Conservation (phyloP, 2,113 vertebrate genomes). For the Parotia lawesii region DNA sequence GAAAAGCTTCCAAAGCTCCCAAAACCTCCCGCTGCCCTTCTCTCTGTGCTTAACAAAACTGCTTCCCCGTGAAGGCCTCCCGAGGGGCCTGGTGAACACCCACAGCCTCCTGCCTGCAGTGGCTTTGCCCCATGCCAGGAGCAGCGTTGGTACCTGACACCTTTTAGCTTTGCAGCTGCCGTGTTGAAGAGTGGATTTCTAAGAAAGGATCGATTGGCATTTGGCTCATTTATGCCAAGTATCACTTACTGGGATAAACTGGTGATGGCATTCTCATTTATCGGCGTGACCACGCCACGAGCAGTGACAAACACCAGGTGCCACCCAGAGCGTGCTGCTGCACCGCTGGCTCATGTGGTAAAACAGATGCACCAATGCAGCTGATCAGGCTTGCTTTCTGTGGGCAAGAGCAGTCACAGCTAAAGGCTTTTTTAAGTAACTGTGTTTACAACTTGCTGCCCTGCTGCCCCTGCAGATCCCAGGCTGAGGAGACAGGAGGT, state of each 20-base stretch:
- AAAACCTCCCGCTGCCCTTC: not conserved
- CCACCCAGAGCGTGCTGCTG: fast-evolving
- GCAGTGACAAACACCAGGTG: not conserved
- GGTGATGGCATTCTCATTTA: not conserved
- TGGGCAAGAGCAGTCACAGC: not conserved
- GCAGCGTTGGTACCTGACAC: fast-evolving
- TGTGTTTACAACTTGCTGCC: not conserved
- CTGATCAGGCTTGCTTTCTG: not conserved
- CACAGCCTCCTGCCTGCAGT: not conserved
- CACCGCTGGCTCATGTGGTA: fast-evolving
- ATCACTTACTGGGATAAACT: not conserved
- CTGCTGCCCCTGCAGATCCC: not conserved
- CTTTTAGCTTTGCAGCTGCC: not conserved
- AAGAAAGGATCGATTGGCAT: not conserved
- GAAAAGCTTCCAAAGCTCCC: not conserved
- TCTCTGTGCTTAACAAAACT: not conserved
- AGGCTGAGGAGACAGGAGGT: not conserved
- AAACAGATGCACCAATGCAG: fast-evolving
- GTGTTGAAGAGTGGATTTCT: not conserved
- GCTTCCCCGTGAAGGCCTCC: not conserved
- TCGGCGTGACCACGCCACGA: fast-evolving
- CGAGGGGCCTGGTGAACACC: fast-evolving
- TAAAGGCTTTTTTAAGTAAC: not conserved
- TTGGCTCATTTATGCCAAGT: not conserved
- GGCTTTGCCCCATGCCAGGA: not conserved